Evolutionary conservation across 2,797 vertebrate genomes (phyloP), one percentile per base, ranked within the genome.

Genomic region (Rhinichthys osculus): DNA sequence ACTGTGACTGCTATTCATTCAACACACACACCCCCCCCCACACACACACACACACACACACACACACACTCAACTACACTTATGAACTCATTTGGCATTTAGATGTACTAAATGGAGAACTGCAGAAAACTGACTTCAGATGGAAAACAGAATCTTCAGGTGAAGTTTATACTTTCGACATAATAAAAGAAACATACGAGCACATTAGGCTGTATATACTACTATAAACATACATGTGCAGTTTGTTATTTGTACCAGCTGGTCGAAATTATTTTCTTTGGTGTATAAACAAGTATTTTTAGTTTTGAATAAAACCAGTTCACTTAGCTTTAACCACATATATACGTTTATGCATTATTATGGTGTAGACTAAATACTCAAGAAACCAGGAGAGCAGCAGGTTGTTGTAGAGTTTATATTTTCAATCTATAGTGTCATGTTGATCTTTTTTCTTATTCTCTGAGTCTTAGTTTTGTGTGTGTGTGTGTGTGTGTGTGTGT

Each of bases 401-500:
- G 21, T 47, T 27, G 6, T 9, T 73, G 14, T 42, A 14, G 13
- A 47, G 44, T 47, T 47, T 14, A 64, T 59, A 78, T 78, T 38
- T 66, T 44, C 19, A 30, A 13, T 14, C 27, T 47, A 52, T 17
- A 74, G n/a, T 83, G 44, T 47, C 23, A 19, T 33, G 35, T 9
- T 44, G n/a, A 27, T 59, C 5, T 13, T n/a, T 59, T 59, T n/a
- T n/a, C 10, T 59, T 5, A 5, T 59, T 59, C 23, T n/a, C 23
- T 57, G 54, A n/a, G 1, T 52, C 88, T 91, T 88, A 50, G 86
- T 89, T 89, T 16, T 6, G 47, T 50, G 54, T 4, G 54, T 1
- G 52, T 23, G 21, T 23, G 90, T 91, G 89, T 13, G 54, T 16
- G 47, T 5, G 47, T 27, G 27, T 27, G 52, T 19, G 50, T 3